Percentiles rank a stretch among this genome's conserved stretches.
These are phyloP conservation scores for Pampus argenteus DNA, from an alignment of 2,797 vertebrate species.

Conservation along the genomic window DNA sequence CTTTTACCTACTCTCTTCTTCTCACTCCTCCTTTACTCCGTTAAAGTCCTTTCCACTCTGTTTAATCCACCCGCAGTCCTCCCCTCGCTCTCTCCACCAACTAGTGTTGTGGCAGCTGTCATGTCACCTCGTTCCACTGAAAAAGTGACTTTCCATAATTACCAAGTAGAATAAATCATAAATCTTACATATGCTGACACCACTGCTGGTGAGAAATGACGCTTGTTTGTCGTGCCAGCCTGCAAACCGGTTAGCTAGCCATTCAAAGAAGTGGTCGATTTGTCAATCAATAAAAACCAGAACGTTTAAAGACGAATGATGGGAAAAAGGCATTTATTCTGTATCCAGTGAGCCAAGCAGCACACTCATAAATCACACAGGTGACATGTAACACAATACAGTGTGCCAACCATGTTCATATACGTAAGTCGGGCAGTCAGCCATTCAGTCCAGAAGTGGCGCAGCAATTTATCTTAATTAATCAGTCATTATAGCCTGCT, in stretches of 20 bases:
- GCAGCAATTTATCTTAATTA: conserved; percentile 28
- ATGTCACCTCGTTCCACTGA: conserved; percentile 60
- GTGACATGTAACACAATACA: conserved; percentile 6
- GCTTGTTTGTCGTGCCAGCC: neutral
- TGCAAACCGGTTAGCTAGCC: conserved; percentile 21
- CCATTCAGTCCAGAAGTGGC: neutral
- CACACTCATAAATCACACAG: conserved; percentile 14
- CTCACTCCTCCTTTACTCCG: conserved; percentile 39
- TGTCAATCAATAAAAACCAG: conserved; percentile 26
- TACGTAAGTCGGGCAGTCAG: conserved; percentile 5
- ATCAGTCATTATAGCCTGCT: conserved; percentile 19
- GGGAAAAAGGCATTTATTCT: conserved; percentile 23
- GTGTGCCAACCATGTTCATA: neutral
- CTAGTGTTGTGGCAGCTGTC: conserved; percentile 66
- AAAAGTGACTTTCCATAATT: conserved; percentile 61
- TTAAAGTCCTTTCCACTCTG: conserved; percentile 58
- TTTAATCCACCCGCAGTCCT: conserved; percentile 50
- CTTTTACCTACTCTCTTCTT: conserved; percentile 14
- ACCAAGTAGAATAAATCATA: conserved; percentile 59
- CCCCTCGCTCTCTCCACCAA: conserved; percentile 35
- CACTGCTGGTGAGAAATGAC: conserved; percentile 30
- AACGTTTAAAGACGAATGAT: conserved; percentile 11
- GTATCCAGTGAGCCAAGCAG: neutral
- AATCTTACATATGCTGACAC: conserved; percentile 58
- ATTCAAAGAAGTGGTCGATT: conserved; percentile 10